These are phyloP conservation scores for Pteropus alecto DNA, from an alignment of 2,113 vertebrate genomes.

Conservation along the genomic window DNA sequence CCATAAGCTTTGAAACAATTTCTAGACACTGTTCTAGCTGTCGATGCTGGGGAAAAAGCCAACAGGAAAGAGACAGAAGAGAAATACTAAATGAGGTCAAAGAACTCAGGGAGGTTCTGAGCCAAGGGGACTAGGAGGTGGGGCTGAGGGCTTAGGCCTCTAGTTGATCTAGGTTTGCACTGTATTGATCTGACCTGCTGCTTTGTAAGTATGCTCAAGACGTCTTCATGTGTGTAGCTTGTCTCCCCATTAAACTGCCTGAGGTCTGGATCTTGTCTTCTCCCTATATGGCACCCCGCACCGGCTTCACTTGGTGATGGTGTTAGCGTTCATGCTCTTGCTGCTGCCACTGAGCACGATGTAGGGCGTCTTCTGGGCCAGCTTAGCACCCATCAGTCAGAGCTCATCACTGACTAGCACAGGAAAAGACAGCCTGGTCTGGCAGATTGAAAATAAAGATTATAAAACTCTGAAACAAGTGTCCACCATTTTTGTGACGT, in stretches of 20 bases:
- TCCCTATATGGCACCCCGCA: neutral
- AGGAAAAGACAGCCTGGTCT: neutral
- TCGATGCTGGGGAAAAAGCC: neutral
- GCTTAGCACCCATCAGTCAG: neutral
- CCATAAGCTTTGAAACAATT: neutral
- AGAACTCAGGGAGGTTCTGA: neutral
- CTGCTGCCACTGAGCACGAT: too few species aligned
- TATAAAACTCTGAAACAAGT: neutral
- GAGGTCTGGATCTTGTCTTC: neutral
- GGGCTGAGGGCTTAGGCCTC: neutral
- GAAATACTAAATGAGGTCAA: neutral
- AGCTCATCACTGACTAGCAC: neutral
- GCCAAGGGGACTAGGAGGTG: neutral
- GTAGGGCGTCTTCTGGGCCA: too few species aligned
- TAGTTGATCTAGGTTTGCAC: neutral
- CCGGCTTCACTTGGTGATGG: neutral
- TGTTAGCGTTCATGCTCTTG: too few species aligned
- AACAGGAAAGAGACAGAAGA: neutral
- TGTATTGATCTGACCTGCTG: accelerated
- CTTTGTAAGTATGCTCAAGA: neutral
- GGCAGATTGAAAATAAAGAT: slow-evolving; percentile 51
- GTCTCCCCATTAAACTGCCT: neutral
- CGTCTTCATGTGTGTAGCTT: accelerated
- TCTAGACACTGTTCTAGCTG: neutral
- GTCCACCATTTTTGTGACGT: neutral